Base-by-base conservation (phyloP, 2,113 vertebrate genomes). In the Stercorarius parasiticus region DNA sequence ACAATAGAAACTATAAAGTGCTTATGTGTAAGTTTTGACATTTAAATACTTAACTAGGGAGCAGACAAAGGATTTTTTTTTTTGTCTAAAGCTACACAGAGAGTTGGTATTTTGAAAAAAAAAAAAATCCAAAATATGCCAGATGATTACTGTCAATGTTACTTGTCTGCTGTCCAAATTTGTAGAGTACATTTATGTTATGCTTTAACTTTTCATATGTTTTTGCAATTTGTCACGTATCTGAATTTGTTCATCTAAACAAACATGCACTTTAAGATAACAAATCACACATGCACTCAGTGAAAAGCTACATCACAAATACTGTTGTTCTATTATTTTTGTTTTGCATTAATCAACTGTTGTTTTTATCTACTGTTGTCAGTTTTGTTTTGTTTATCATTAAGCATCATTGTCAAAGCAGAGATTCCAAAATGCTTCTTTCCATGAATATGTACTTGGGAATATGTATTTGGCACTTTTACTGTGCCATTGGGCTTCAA, bases 161-260 rank as follows among this genome's bases (percentile, higher is more conserved):
- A 49, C 13, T 42, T 90, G 16, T 22, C 32, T 67, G 71, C n/a
- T 64, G 23, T 55, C 58, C 22, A 61, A 76, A 94, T 40, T 4
- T 19, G 13, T n/a, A 25, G 30, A 72, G 18, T 30, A 76, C 18
- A 25, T 67, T 64, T 71, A 29, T 26, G 6, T 47, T 82, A n/a
- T 23, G 13, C 82, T 55, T 83, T 29, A 69, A 69, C 22, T 34
- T 80, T 64, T 67, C 6, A 4, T 43, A 2, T 8, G 3, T 53
- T 79, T 82, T 74, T 7, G 9, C 10, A 71, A 5, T 55, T 82
- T 71, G 27, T 79, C 15, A 4, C 0, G 0, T 10, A 15, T 59
- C 38, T 55, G 50, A 55, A 53, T 70, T 58, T 90, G 15, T 50
- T 90, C 7, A 22, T 36, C 45, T 62, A 56, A 72, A 49, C 16